Evolutionary conservation across 2,797 vertebrate species (phyloP).

Genomic region (Gobionotothen gibberifrons): DNA sequence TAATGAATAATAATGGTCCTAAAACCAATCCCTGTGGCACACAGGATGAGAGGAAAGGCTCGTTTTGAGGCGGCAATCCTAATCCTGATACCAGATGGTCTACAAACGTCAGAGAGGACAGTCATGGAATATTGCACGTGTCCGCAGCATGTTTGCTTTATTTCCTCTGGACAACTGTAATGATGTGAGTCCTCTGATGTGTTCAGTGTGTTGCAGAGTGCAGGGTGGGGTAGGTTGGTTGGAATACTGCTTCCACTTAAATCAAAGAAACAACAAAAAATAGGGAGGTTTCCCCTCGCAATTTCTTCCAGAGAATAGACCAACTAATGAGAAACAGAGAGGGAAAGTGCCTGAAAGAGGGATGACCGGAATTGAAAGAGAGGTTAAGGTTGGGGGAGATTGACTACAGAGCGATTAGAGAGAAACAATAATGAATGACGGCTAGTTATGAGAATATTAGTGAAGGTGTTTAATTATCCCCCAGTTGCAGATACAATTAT

Average conservation of each 20-base stretch:
- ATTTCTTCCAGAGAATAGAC: conserved; percentile 44
- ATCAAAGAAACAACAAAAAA: conserved; percentile 55
- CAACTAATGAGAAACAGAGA: conserved; percentile 65
- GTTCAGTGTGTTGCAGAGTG: conserved; percentile 52
- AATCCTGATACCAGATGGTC: conserved; percentile 19
- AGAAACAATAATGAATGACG: conserved; percentile 9
- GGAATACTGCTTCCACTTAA: conserved; percentile 54
- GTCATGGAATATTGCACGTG: conserved; percentile 52
- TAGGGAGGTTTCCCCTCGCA: conserved; percentile 46
- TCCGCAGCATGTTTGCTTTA: conserved; percentile 46
- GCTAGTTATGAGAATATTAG: neutral
- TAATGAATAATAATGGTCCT: no score
- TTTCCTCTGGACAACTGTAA: conserved; percentile 41
- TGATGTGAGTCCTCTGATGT: conserved; percentile 56
- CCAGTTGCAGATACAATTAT: neutral
- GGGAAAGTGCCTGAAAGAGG: conserved; percentile 2
- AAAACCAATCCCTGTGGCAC: no score
- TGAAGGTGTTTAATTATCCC: neutral
- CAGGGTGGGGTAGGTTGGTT: conserved; percentile 56
- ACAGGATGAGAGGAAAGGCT: neutral
- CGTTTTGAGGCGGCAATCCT: conserved; percentile 35
- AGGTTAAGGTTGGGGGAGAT: conserved; percentile 9
- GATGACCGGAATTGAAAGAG: conserved; percentile 4
- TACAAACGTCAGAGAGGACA: conserved; percentile 22
- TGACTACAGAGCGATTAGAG: neutral